Evolutionary conservation across 2,888 invertebrate species (phyloP).

Genomic region (Cancer borealis): DNA sequence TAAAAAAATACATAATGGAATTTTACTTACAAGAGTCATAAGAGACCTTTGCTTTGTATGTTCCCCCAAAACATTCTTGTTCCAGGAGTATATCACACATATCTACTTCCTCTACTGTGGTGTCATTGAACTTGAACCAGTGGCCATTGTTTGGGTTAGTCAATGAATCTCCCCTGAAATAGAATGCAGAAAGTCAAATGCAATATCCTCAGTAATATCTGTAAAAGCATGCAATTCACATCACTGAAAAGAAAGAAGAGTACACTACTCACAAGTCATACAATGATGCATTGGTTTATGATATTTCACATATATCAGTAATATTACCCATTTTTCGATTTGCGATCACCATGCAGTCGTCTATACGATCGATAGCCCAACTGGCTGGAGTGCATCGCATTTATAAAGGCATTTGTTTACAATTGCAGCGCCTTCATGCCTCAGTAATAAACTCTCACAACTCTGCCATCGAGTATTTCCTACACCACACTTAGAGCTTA

Average conservation of each 20-base stretch:
- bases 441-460: too few species aligned
- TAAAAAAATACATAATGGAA: not conserved
- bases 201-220: not conserved
- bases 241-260: conserved; percentile 34
- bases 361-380: too few species aligned
- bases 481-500: too few species aligned
- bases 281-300: too few species aligned
- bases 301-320: too few species aligned
- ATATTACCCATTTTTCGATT: too few species aligned
- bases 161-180: conserved; percentile 80
- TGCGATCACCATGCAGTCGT: too few species aligned
- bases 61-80: conserved; percentile 82
- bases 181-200: not conserved
- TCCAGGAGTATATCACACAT: conserved; percentile 81
- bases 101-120: conserved; percentile 81
- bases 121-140: conserved; percentile 83
- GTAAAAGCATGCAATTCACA: not conserved
- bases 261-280: not conserved
- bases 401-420: too few species aligned
- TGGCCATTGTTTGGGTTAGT: conserved; percentile 80
- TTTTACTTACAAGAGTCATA: conserved; percentile 79
- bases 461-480: too few species aligned
- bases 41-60: conserved; percentile 81
- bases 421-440: too few species aligned
- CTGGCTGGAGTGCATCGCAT: too few species aligned